Evolutionary conservation across 2,888 invertebrate species (phyloP), one percentile per base, ranked within the genome.

Genomic region (Onthophagus sagittarius): DNA sequence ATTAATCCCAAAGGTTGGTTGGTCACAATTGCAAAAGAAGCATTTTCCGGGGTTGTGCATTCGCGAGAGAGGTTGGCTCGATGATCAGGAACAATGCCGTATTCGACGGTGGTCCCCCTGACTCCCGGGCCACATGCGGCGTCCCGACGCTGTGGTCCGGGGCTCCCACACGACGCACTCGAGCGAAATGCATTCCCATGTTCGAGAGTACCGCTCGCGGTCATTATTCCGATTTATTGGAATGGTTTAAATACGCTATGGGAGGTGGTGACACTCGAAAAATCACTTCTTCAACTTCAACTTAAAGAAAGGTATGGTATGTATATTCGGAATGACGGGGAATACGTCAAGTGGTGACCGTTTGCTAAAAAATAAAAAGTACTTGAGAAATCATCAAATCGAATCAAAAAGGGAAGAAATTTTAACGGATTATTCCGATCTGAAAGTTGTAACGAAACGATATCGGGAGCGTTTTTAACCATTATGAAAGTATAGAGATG

Each of bases 131-230:
- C 69, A 72, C 78, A 75, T 74, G 75, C 71, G 62, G 77, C 65
- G 75, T 75, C 76, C 67, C 77, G 76, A 76, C 76, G 77, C 79
- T 80, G 80, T 79, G 80, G 79, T 79, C 80, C 77, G 76, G 79
- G 23, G 81, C 80, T 81, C 81, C 81, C 81, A 81, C 81, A 81
- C 81, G 81, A 81, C 75, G 80, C 81, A 80, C 71, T 79, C 76
- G 79, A 79, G 78, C 80, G 79, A 77, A 76, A 75, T 70, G 72
- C 71, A 76, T 75, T 75, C 75, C 75, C 74, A 73, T 74, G 74
- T 72, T 71, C 63, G 63, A 31, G 72, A 14, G 13, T 7, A 62
- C 14, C 74, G 64, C 15, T 13, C n/a, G 9, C 64, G 67, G 31
- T 67, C 67, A 67, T 67, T 67, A 67, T 67, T 67, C 32, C 67